A percentile compares a stretch with the other conserved stretches of the same genome.
These are phyloP conservation scores for Crypturellus tataupa DNA, from an alignment of 2,797 vertebrate species.

Conservation along the genomic window DNA sequence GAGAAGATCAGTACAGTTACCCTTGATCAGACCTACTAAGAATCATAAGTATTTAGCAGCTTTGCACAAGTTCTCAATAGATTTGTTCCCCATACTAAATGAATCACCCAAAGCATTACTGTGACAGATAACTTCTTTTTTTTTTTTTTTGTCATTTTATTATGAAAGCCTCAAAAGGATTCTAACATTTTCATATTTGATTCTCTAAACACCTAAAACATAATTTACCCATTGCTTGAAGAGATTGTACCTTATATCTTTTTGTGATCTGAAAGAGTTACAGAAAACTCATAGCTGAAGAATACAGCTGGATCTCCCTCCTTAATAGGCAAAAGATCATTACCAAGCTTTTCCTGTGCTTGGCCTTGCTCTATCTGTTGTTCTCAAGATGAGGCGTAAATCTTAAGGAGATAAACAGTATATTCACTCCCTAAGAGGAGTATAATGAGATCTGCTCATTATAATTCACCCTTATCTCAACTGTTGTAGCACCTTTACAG, in stretches of 20 bases:
- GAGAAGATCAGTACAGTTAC: background rate
- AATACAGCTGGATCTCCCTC: background rate
- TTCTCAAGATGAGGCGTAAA: background rate
- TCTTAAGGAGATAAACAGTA: background rate
- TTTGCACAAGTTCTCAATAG: background rate
- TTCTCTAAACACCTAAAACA: background rate
- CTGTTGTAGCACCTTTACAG: background rate
- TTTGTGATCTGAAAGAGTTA: background rate
- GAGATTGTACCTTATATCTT: background rate
- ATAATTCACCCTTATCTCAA: background rate
- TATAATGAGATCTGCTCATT: background rate
- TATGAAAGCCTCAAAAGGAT: background rate
- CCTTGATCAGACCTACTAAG: background rate
- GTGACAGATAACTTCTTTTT: background rate
- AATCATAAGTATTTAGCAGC: accelerated
- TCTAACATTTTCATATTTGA: background rate
- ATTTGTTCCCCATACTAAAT: background rate
- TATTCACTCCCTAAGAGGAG: background rate
- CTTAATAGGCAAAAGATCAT: background rate
- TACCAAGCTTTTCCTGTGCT: background rate
- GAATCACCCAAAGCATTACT: background rate
- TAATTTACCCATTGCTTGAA: background rate
- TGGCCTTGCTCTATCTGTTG: background rate
- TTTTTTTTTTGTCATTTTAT: background rate
- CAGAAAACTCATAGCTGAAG: background rate